Percentiles rank a stretch among this genome's conserved stretches.
phyloP scores from a whole-genome alignment of 2,113 vertebrate genomes.

The Spilogale gracilis region DNA sequence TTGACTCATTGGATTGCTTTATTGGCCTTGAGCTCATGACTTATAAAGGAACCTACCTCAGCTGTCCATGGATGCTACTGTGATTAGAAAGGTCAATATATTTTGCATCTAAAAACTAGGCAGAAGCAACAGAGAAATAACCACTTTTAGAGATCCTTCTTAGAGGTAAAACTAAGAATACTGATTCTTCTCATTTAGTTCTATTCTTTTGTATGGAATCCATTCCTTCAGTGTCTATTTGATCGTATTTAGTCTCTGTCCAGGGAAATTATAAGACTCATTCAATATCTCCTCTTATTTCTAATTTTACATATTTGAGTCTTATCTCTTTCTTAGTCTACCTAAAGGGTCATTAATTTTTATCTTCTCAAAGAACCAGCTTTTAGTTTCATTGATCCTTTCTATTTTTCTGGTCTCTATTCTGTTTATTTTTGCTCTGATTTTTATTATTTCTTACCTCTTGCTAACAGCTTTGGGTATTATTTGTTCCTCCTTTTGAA shows the following conservation, averaged over 20 bases:
- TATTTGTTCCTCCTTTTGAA: background rate
- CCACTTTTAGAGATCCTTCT: background rate
- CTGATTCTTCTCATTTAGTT: background rate
- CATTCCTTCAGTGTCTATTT: background rate
- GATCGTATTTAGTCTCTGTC: conserved; percentile 49
- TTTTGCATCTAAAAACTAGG: background rate
- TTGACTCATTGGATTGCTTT: background rate
- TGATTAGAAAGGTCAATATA: background rate
- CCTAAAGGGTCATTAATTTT: background rate
- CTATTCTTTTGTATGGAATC: background rate
- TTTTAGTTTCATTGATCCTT: background rate
- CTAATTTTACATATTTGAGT: background rate
- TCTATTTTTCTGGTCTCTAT: background rate
- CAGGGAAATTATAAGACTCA: conserved; percentile 46
- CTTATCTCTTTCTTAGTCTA: background rate
- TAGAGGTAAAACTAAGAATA: background rate
- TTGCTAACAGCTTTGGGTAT: background rate
- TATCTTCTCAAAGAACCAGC: background rate
- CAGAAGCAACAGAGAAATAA: background rate
- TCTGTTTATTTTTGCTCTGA: background rate
- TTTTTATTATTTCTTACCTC: background rate
- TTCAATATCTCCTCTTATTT: background rate
- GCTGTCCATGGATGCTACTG: background rate
- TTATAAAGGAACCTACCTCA: background rate
- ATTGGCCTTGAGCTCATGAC: background rate